phyloP scores from a whole-genome alignment of 2,797 vertebrate species.

The Leucoraja ocellata region DNA sequence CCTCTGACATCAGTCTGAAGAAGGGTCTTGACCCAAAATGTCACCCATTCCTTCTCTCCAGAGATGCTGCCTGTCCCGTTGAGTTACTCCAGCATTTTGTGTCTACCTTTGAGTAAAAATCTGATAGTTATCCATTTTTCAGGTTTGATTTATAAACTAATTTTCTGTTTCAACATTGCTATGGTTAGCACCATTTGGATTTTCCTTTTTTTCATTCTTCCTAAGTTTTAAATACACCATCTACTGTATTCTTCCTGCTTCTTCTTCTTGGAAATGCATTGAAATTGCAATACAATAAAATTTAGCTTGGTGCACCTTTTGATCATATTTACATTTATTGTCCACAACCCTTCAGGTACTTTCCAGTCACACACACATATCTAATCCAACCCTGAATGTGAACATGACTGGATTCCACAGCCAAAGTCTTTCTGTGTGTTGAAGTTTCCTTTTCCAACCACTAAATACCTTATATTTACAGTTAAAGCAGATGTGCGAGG shows the following conservation, averaged over 20 bases:
- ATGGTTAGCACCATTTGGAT: background rate
- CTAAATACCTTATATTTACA: background rate
- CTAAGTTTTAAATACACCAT: background rate
- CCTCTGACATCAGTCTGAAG: too few relatives aligned
- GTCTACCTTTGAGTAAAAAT: background rate
- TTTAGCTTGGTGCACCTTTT: background rate
- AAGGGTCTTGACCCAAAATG: too few relatives aligned
- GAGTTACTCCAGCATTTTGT: too few relatives aligned
- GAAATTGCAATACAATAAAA: background rate
- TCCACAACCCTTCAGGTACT: background rate
- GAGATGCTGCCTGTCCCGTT: too few relatives aligned
- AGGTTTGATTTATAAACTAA: background rate
- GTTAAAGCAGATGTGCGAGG: too few relatives aligned
- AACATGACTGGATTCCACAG: background rate
- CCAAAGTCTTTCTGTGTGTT: background rate
- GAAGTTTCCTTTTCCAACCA: background rate
- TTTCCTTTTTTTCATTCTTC: background rate
- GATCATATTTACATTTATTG: background rate
- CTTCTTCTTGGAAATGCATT: background rate
- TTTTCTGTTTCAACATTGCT: background rate
- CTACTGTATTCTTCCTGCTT: background rate
- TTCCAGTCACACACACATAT: background rate
- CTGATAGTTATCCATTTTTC: background rate
- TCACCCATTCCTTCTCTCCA: too few relatives aligned
- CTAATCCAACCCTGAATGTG: background rate